Conservation (phyloP, 2,797 vertebrate species). For the Semaprochilodus insignis region DNA sequence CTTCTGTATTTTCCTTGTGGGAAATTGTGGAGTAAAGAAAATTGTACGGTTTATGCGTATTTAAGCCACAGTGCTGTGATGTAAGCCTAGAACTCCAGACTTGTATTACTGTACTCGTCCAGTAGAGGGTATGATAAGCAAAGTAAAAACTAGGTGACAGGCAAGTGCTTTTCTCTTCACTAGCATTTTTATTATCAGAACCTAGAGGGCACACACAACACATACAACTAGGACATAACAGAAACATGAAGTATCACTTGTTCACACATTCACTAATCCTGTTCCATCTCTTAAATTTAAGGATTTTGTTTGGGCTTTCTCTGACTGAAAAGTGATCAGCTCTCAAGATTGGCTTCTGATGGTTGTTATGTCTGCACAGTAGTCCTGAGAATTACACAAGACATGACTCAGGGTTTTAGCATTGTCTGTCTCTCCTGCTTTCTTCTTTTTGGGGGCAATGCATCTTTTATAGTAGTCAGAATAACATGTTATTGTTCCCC, state of each 20-base stretch:
- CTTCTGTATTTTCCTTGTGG: constrained; percentile 10
- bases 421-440: constrained; percentile 17
- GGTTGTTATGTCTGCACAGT: constrained; percentile 51
- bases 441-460: neutral
- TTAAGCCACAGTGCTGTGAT: neutral
- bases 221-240: neutral
- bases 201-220: neutral
- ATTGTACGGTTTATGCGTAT: neutral
- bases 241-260: neutral
- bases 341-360: constrained; percentile 36
- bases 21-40: constrained; percentile 11
- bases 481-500: constrained; percentile 23
- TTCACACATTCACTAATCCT: neutral
- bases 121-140: neutral
- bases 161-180: neutral
- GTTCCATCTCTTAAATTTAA: neutral
- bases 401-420: constrained; percentile 20
- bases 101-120: neutral
- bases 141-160: neutral
- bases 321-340: constrained; percentile 11
- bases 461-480: constrained; percentile 4
- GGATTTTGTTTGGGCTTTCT: neutral
- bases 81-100: neutral
- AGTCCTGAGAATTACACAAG: neutral
- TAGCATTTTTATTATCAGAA: neutral